Evolutionary conservation across 2,797 vertebrate genomes (phyloP).

Genomic region (Fringilla coelebs): DNA sequence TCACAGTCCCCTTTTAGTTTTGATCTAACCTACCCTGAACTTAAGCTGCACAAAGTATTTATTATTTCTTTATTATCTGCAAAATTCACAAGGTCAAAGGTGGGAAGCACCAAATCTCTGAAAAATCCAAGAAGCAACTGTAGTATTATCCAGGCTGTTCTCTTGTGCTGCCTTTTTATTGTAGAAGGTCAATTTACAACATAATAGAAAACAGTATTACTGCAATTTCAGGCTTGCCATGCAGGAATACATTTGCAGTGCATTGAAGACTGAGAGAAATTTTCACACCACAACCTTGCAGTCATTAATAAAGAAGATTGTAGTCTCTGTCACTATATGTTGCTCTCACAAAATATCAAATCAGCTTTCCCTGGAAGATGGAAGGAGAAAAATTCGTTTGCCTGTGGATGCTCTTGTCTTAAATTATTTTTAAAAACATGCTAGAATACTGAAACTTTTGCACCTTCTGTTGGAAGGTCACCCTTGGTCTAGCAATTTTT

Average conservation of each 20-base stretch:
- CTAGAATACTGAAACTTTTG: not conserved
- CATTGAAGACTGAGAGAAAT: not conserved
- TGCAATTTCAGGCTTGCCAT: slow-evolving; percentile 21
- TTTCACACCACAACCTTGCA: slow-evolving; percentile 6
- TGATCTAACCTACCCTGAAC: slow-evolving; percentile 62
- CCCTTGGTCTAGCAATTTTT: not conserved
- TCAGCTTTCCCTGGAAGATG: not conserved
- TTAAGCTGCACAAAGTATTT: slow-evolving; percentile 64
- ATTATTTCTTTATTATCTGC: slow-evolving; percentile 73
- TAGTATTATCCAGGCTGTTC: not conserved
- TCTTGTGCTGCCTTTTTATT: not conserved
- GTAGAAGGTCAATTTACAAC: slow-evolving; percentile 46
- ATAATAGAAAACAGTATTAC: slow-evolving; percentile 45
- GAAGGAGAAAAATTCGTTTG: not conserved
- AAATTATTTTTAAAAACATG: not conserved
- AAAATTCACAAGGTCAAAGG: slow-evolving; percentile 62
- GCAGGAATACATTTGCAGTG: slow-evolving; percentile 19
- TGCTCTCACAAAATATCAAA: slow-evolving; percentile 21
- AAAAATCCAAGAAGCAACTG: slow-evolving; percentile 20
- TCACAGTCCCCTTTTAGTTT: slow-evolving; percentile 51
- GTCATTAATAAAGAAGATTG: slow-evolving; percentile 47
- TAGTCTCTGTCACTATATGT: not conserved
- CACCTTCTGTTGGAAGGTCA: not conserved
- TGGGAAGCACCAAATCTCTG: slow-evolving; percentile 18
- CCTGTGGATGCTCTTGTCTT: not conserved